Evolutionary conservation across 37 sponge, comb jelly and placozoan genomes (phyloP).

Genomic region (Agelas oroides): DNA sequence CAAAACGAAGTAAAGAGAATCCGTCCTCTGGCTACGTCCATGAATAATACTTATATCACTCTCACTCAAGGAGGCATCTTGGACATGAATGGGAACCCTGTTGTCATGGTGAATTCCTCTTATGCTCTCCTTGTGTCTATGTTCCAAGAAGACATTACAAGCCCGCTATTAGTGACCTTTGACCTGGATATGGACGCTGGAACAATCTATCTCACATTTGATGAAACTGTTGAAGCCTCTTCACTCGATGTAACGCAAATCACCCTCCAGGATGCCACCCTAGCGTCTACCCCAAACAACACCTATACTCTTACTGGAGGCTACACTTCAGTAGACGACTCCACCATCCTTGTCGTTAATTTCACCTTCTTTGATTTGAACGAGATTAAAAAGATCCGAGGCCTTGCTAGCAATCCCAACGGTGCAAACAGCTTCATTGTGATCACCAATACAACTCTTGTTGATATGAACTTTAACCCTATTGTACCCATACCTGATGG

Average conservation of each 20-base stretch:
- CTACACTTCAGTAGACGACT: slow-evolving; percentile 54
- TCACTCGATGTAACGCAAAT: slow-evolving; percentile 68
- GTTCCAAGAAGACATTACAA: slow-evolving; percentile 58
- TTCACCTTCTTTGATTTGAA: slow-evolving; percentile 86
- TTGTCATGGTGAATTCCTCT: slow-evolving; percentile 5
- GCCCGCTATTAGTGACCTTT: slow-evolving; percentile 60
- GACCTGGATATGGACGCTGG: slow-evolving; percentile 74
- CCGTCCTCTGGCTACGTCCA: slow-evolving; percentile 54
- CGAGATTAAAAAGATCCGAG: slow-evolving; percentile 84
- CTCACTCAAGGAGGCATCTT: slow-evolving; percentile 63
- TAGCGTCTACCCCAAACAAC: slow-evolving; percentile 2
- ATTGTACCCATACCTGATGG: slow-evolving; percentile 52
- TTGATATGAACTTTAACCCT: slow-evolving; percentile 86
- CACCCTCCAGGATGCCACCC: slow-evolving; percentile 61
- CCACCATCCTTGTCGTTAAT: slow-evolving; percentile 65
- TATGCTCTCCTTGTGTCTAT: slow-evolving; percentile 39
- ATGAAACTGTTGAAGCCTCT: slow-evolving; percentile 86
- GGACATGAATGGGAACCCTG: slow-evolving; percentile 79
- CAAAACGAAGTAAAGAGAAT: slow-evolving; percentile 80
- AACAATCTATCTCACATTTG: slow-evolving; percentile 68
- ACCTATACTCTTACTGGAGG: slow-evolving; percentile 80
- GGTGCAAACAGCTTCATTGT: slow-evolving; percentile 70
- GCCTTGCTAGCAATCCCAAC: slow-evolving; percentile 61
- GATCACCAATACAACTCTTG: slow-evolving; percentile 56
- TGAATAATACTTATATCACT: slow-evolving; percentile 61